Evolutionary conservation across 2,888 invertebrate species (phyloP).

Genomic region (Osmoderma eremita): DNA sequence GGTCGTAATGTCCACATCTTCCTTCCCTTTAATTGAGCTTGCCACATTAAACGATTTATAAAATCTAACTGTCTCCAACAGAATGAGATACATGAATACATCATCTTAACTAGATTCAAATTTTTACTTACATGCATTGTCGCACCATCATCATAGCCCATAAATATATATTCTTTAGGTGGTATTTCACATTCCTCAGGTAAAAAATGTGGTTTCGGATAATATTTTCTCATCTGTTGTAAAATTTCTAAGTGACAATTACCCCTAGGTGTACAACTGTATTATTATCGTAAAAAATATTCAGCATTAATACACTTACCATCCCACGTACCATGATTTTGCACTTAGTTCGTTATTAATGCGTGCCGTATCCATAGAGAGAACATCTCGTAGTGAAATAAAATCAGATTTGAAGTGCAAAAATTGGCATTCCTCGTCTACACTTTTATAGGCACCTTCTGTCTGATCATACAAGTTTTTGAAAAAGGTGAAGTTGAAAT

Average conservation of each 20-base stretch:
- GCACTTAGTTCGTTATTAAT: constrained; percentile 71
- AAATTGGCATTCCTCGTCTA: constrained; percentile 86
- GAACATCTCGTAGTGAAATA: constrained; percentile 78
- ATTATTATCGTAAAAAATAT: background rate
- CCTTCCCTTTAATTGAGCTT: constrained; percentile 86
- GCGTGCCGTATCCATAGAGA: constrained; percentile 76
- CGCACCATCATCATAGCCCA: constrained; percentile 91
- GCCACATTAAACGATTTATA: constrained; percentile 92
- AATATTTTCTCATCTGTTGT: constrained; percentile 77
- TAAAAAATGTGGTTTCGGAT: constrained; percentile 84
- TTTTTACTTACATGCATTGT: constrained; percentile 89
- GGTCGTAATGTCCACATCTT: constrained; percentile 89
- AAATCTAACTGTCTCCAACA: constrained; percentile 78
- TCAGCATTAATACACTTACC: constrained; percentile 68
- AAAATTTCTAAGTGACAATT: constrained; percentile 88
- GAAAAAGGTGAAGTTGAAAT: constrained; percentile 75
- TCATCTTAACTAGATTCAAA: too few species aligned
- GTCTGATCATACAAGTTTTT: constrained; percentile 75
- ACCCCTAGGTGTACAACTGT: constrained; percentile 67
- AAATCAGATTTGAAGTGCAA: constrained; percentile 87
- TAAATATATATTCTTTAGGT: constrained; percentile 89
- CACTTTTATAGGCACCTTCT: constrained; percentile 76
- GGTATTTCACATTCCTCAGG: constrained; percentile 90
- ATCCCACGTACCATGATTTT: constrained; percentile 89
- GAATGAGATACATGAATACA: too few species aligned